Conservation (phyloP, 2,113 vertebrate genomes). For the Tiliqua scincoides region DNA sequence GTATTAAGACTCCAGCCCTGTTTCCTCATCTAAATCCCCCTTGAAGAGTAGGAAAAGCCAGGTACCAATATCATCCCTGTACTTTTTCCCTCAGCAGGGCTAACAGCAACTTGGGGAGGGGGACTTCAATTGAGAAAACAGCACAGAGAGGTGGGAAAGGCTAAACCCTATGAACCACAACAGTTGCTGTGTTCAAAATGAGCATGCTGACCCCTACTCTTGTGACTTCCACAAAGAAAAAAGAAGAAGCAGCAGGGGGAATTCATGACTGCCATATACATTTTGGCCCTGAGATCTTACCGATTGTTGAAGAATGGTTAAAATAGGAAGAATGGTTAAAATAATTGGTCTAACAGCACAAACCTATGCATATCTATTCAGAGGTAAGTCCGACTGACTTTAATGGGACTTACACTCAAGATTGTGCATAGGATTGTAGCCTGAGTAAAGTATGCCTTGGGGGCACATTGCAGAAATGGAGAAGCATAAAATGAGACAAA, state of each 20-base stretch:
- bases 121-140: neutral
- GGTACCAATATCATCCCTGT: neutral
- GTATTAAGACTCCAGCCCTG: neutral
- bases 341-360: too few relatives aligned
- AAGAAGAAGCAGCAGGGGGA: too few relatives aligned
- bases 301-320: neutral
- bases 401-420: too few relatives aligned
- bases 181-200: too few relatives aligned
- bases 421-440: neutral
- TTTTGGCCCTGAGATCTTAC: neutral
- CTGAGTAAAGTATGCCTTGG: neutral
- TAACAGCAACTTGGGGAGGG: neutral
- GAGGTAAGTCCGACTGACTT: too few relatives aligned
- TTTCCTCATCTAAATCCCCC: neutral
- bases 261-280: too few relatives aligned
- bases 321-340: neutral
- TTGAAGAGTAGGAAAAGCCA: neutral
- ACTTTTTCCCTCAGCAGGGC: neutral
- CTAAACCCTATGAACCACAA: too few relatives aligned
- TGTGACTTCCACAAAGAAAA: too few relatives aligned
- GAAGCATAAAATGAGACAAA: neutral
- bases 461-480: neutral
- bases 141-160: neutral
- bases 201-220: too few relatives aligned
- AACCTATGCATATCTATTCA: too few relatives aligned